Base-by-base conservation (phyloP, 2,113 vertebrate species). In the Pyrgilauda ruficollis region DNA sequence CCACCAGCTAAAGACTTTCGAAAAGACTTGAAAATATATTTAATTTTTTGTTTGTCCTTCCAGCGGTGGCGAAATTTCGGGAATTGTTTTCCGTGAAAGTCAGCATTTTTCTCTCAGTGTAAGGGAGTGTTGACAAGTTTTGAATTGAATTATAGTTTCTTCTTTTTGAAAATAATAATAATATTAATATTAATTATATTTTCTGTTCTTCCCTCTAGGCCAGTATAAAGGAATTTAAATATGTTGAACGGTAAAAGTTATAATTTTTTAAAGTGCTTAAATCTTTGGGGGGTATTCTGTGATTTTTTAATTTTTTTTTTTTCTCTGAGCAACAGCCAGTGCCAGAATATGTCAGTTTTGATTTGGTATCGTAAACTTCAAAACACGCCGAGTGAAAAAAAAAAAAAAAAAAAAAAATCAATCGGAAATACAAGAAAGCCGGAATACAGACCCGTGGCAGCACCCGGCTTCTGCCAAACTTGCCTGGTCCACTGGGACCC, bases 1-100 rank as follows among this genome's bases (percentile, higher is more conserved):
- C 59, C 63, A 96, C 95, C 84, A 86, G 75, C 86, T 93, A 97
- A 96, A 96, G 94, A 97, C 96, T 95, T 94, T 96, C 74, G 95
- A 92, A 98, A 97, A 98, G 97, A 98, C 98, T 98, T 98, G 97
- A 97, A 98, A 96, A 97, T 93, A 97, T 98, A 98, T 98, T 98
- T 98, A 98, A 1, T 72, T 95, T 85, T 72, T 95, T 85, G 85
- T 56, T 41, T 15, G 58, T 84, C 70, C 85, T 96, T 93, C 84
- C 90, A 93, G 89, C 39, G 23, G 87, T 86, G 97, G 91, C 44
- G 84, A 97, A 91, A 91, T 89, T 95, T 97, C 91, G 93, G 97
- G 93, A 97, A 94, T 90, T 86, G 39, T 94, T 92, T 97, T 90
- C 90, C 61, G 52, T 62, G 95, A 49, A 96, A 83, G 87, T 59